A percentile compares a stretch with the other conserved stretches of the same genome.
These are phyloP conservation scores for Rhabdomys pumilio DNA, from an alignment of 2,797 vertebrate species.

Conservation along the genomic window DNA sequence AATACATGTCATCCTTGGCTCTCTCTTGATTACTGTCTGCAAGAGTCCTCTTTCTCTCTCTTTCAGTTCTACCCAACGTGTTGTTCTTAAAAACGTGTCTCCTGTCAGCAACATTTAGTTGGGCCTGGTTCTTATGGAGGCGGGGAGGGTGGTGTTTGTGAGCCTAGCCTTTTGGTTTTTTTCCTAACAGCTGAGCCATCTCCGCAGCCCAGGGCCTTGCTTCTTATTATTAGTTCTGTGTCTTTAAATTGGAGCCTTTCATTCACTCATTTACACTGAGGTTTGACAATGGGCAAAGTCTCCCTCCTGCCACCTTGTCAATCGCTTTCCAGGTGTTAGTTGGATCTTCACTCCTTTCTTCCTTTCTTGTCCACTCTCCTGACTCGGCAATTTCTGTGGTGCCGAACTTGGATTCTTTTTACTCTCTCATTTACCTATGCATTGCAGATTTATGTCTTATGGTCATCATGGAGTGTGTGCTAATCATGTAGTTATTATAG, in stretches of 20 bases:
- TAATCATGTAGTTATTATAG: not conserved
- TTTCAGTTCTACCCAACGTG: not conserved
- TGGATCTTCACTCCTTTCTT: not conserved
- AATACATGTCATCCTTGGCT: not conserved
- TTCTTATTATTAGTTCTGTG: not conserved
- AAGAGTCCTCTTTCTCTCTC: not conserved
- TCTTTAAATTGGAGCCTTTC: not conserved
- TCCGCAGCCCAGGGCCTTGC: not conserved
- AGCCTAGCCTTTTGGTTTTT: not conserved
- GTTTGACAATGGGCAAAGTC: not conserved
- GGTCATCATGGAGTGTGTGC: not conserved
- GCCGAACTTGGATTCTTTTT: not conserved
- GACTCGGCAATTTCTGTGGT: not conserved
- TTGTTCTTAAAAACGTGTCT: not conserved
- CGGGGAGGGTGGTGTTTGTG: not conserved
- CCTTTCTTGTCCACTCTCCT: not conserved
- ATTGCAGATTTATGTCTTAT: not conserved
- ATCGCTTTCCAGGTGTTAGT: not conserved
- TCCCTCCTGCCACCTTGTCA: not conserved
- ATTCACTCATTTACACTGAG: not conserved
- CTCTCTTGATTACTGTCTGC: not conserved
- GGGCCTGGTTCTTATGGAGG: not conserved
- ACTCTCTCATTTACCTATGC: not conserved
- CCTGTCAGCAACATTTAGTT: not conserved
- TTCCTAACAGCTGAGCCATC: not conserved